Evolutionary conservation across 2,797 vertebrate genomes (phyloP), one percentile per base, ranked within the genome.

Genomic region (Vireo griseus): DNA sequence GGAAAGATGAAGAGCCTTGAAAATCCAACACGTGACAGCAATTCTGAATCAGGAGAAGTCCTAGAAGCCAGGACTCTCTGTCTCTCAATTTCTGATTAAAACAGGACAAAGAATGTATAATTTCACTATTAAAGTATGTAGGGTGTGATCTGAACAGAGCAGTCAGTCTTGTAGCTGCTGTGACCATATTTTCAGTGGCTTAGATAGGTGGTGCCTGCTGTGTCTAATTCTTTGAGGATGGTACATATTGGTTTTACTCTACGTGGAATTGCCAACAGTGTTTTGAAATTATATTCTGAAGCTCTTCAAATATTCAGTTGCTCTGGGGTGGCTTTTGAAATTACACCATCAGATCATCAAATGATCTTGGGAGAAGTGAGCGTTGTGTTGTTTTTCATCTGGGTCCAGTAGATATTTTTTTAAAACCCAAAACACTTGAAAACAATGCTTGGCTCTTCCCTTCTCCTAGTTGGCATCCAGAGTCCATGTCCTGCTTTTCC

Each of bases 161-260:
- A 71, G 73, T 75, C 76, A 11, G 40, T 58, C 78, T 80, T 52
- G 54, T 65, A 86, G 83, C 66, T 78, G 78, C 25, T 28, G 47
- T 88, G 76, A 90, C 87, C 73, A 29, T 94, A 81, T 95, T 96
- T 95, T 91, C 91, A 68, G 81, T 92, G 94, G 91, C 91, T 93
- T 68, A 75, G 78, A 52, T 51, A 51, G 82, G 73, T 74, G 76
- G 40, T 91, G 66, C 89, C 91, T 96, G 86, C 95, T 94, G 67
- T 62, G 86, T 65, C 7, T 62, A 26, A 51, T 62, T 77, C 82
- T 90, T 94, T 92, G 94, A 94, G 89, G 68, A 77, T 2, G 1
- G 31, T n/a, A 74, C 93, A 15, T 88, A 48, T 80, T 91, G 66
- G 65, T 87, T 89, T 95, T 66, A 26, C 82, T 90, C 61, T 55